Percentiles rank a stretch among this genome's conserved stretches.
phyloP scores from a whole-genome alignment of 2,113 vertebrate genomes.

The Pithys albifrons region DNA sequence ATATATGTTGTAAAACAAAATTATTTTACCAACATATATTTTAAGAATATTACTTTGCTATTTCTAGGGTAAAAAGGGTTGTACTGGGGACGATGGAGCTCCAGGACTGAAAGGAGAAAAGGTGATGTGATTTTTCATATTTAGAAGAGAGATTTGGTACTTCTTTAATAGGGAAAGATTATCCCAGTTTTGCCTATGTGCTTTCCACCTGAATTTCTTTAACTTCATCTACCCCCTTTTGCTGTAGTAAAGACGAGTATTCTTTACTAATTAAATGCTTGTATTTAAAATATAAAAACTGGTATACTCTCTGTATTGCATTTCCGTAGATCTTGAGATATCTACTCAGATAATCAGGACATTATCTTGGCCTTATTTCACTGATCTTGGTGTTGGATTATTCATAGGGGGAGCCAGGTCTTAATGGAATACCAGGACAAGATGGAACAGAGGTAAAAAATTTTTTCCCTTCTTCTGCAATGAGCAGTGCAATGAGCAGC shows the following conservation, averaged over 20 bases:
- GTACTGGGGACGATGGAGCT: slow-evolving; percentile 82
- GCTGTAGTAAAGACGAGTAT: background rate
- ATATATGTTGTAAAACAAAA: background rate
- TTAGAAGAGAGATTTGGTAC: background rate
- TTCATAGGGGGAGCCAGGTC: slow-evolving; percentile 83
- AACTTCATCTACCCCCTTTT: background rate
- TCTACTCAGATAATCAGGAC: background rate
- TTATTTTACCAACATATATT: background rate
- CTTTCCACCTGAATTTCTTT: background rate
- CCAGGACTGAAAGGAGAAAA: slow-evolving; percentile 84
- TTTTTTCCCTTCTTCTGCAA: background rate
- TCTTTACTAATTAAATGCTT: background rate
- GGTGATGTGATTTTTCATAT: slow-evolving; percentile 67
- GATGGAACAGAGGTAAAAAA: slow-evolving; percentile 84
- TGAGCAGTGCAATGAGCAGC: background rate
- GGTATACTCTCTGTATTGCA: background rate
- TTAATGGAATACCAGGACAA: slow-evolving; percentile 83
- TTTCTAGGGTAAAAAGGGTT: slow-evolving; percentile 88
- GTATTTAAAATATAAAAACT: background rate
- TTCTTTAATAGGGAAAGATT: background rate
- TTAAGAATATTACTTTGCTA: background rate
- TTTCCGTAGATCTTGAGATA: background rate
- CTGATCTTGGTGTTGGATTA: background rate
- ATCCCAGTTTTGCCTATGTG: background rate
- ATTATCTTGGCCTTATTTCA: background rate